phyloP scores from a whole-genome alignment of 2,888 invertebrate genomes.

The Nysson spinosus region DNA sequence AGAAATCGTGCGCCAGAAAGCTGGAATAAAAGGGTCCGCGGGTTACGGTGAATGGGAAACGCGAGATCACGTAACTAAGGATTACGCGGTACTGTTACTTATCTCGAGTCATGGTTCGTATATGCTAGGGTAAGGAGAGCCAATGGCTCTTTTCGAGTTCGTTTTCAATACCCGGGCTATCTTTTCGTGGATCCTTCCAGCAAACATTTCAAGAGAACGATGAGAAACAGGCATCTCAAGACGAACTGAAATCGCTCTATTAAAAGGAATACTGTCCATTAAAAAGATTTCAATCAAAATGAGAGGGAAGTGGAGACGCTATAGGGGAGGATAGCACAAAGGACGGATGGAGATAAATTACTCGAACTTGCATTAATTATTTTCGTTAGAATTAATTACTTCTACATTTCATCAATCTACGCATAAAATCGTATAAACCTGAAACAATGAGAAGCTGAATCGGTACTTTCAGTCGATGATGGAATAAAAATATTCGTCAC shows the following conservation, averaged over 20 bases:
- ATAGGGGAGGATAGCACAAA: no score
- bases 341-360: background rate
- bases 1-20: constrained; percentile 21
- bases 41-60: constrained; percentile 30
- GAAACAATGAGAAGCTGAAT: background rate
- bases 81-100: constrained; percentile 39
- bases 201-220: constrained; percentile 13
- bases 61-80: constrained; percentile 40
- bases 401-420: no score
- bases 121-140: constrained; percentile 1
- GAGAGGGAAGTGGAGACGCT: constrained; percentile 7
- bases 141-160: constrained; percentile 8
- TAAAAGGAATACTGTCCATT: constrained; percentile 12
- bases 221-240: constrained; percentile 15
- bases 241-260: background rate
- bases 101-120: constrained; percentile 17
- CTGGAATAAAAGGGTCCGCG: constrained; percentile 35
- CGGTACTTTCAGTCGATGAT: background rate
- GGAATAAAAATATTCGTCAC: background rate
- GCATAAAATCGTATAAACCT: background rate
- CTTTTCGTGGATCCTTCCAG: constrained; percentile 11
- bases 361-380: no score
- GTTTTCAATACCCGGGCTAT: constrained; percentile 20
- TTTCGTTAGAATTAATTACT: no score
- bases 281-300: constrained; percentile 35